Evolutionary conservation across 2,888 invertebrate genomes (phyloP).

Genomic region (Drosophila yooni): DNA sequence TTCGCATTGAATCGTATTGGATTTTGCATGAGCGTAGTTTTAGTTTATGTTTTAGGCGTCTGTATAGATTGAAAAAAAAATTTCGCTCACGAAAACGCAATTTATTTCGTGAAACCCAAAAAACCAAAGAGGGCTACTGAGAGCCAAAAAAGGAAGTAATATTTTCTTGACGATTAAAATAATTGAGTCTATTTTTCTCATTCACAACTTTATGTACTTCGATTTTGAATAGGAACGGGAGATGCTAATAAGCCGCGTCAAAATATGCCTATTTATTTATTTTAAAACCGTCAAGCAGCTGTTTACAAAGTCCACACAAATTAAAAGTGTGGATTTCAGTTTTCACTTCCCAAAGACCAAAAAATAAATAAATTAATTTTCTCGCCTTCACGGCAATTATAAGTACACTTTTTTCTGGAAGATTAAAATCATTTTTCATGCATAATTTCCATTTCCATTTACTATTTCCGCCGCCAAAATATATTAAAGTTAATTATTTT

Average conservation of each 20-base stretch:
- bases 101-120: not conserved
- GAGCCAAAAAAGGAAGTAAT: not conserved
- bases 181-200: not conserved
- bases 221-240: not conserved
- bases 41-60: not conserved
- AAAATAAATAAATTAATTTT: not conserved
- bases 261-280: not conserved
- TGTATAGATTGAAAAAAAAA: not conserved
- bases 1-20: conserved; percentile 26
- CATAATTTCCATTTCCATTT: not conserved
- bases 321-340: not conserved
- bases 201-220: not conserved
- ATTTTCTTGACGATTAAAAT: not conserved
- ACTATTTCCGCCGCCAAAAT: not conserved
- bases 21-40: conserved; percentile 7
- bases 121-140: not conserved
- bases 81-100: not conserved
- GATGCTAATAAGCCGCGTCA: not conserved
- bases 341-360: not conserved
- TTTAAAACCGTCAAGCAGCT: not conserved
- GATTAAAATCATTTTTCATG: not conserved
- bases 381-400: not conserved
- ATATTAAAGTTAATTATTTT: not conserved
- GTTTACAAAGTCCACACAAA: not conserved
- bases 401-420: not conserved